A percentile compares a stretch with the other conserved stretches of the same genome.
Evolutionary conservation across 1,140 invertebrate genomes (phyloP).

Genomic region (Eupristina koningsbergeri): DNA sequence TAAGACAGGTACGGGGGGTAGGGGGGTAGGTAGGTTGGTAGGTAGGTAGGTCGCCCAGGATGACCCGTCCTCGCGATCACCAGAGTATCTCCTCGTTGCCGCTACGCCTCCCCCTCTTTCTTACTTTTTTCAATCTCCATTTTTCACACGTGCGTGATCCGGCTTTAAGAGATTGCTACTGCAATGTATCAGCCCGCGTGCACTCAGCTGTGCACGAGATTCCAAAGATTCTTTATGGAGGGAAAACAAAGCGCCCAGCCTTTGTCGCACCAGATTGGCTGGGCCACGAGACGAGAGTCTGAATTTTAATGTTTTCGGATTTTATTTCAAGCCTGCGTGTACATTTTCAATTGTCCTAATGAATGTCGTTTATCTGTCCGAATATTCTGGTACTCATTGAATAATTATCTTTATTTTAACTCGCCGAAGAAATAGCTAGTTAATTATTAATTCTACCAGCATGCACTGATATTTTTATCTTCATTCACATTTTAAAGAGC

Average conservation of each 20-base stretch:
- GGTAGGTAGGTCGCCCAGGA: slow-evolving; percentile 64
- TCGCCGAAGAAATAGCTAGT: background rate
- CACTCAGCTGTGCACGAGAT: background rate
- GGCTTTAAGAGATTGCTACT: background rate
- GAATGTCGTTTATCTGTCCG: background rate
- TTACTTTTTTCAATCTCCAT: background rate
- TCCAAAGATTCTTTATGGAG: background rate
- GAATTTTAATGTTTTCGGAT: background rate
- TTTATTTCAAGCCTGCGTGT: background rate
- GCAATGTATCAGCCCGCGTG: too few species aligned
- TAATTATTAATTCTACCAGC: background rate
- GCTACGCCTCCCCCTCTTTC: too few species aligned
- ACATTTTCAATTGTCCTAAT: background rate
- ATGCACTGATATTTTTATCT: background rate
- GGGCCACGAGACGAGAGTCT: background rate
- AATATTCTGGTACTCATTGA: background rate
- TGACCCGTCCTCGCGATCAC: background rate
- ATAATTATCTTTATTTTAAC: background rate
- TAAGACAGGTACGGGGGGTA: slow-evolving; percentile 49
- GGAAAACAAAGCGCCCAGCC: background rate
- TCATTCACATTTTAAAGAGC: background rate
- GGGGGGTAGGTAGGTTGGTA: slow-evolving; percentile 69
- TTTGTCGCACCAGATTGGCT: background rate
- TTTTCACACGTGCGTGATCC: background rate
- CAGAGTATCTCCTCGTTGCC: background rate